phyloP scores from a whole-genome alignment of 2,797 vertebrate genomes.

The Scomberomorus guttatus region DNA sequence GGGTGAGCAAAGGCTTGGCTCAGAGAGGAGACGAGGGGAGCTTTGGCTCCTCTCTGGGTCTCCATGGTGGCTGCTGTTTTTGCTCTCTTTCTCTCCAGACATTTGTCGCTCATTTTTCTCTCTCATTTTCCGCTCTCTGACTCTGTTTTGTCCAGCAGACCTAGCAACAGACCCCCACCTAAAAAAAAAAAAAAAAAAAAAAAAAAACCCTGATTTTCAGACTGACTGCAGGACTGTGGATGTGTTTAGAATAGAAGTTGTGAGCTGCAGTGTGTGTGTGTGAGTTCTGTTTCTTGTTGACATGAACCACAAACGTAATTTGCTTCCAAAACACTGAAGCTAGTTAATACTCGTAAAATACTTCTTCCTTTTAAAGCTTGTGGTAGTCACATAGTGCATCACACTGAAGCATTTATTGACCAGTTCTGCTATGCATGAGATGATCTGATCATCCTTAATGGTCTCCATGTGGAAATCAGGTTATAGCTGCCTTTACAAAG shows the following conservation, averaged over 20 bases:
- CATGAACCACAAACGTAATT: not conserved
- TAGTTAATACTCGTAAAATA: not conserved
- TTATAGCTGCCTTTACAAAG: not conserved
- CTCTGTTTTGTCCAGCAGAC: constrained; percentile 23
- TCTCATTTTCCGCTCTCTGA: constrained; percentile 10
- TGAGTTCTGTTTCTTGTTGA: not conserved
- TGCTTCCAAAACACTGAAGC: not conserved
- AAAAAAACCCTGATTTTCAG: not conserved
- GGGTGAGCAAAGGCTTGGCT: constrained; percentile 33
- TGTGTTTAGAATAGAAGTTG: not conserved
- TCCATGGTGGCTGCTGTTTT: constrained; percentile 76
- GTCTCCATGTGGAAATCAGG: not conserved
- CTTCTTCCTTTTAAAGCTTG: not conserved
- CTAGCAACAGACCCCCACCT: not conserved
- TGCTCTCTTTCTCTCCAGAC: constrained; percentile 41
- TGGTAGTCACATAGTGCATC: not conserved
- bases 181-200: not conserved
- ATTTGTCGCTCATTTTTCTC: constrained; percentile 52
- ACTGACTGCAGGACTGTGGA: not conserved
- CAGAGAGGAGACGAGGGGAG: constrained; percentile 23
- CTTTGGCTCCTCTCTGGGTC: constrained; percentile 72
- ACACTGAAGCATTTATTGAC: not conserved
- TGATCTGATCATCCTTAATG: not conserved
- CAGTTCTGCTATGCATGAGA: not conserved
- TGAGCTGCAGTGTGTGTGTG: not conserved